phyloP scores from a whole-genome alignment of 2,888 invertebrate genomes.

The Clepsis dumicolana region DNA sequence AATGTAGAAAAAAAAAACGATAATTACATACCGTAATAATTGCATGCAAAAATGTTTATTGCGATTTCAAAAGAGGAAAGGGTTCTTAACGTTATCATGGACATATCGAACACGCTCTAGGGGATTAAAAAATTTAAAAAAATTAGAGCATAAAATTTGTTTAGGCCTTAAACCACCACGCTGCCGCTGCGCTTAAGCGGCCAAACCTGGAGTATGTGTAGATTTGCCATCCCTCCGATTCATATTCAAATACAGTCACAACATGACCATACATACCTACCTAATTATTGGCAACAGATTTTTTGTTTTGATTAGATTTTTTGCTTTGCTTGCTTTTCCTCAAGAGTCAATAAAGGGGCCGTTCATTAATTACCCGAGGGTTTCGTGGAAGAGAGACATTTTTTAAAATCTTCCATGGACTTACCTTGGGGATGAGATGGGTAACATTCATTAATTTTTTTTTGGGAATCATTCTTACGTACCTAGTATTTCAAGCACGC shows the following conservation, averaged over 20 bases:
- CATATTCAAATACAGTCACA: slow-evolving; percentile 5
- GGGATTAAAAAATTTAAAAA: too few relatives aligned
- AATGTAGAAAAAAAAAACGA: too few relatives aligned
- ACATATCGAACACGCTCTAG: too few relatives aligned
- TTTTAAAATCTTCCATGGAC: slow-evolving; percentile 1
- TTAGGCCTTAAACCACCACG: not conserved
- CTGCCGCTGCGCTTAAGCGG: not conserved
- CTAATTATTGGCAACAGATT: not conserved
- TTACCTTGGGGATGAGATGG: not conserved
- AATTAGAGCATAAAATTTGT: not conserved
- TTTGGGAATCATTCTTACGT: not conserved
- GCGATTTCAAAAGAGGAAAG: too few relatives aligned
- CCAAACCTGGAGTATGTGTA: not conserved
- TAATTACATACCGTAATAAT: too few relatives aligned
- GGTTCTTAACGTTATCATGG: too few relatives aligned
- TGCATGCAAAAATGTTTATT: too few relatives aligned
- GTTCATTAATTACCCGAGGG: not conserved
- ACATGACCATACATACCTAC: not conserved
- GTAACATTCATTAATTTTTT: not conserved
- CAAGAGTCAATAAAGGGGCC: slow-evolving; percentile 7
- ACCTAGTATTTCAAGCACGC: not conserved
- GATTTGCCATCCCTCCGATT: not conserved
- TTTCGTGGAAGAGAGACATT: not conserved
- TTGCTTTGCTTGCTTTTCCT: not conserved
- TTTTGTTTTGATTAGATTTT: not conserved